phyloP scores from a whole-genome alignment of 2,113 vertebrate genomes.

The Machaerirhynchus nigripectus region DNA sequence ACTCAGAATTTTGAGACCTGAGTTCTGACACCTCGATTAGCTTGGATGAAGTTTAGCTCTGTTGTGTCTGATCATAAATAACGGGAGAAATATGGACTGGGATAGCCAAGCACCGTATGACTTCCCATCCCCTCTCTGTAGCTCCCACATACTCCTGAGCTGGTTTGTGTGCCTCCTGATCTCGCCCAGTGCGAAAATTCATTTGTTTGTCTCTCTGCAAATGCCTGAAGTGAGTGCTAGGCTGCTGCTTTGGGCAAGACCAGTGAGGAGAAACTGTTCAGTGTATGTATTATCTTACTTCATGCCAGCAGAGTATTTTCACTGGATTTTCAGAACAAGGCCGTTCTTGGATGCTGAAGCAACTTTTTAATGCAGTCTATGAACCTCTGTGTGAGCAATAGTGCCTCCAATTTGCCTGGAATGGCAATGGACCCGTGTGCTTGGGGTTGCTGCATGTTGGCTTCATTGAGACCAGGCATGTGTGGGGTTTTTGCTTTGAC shows the following conservation, averaged over 20 bases:
- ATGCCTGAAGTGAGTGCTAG: not conserved
- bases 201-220: accelerated
- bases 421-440: not conserved
- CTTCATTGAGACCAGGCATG: not conserved
- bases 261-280: not conserved
- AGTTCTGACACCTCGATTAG: not conserved
- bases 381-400: not conserved
- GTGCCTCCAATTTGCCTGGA: not conserved
- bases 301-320: not conserved
- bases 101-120: not conserved
- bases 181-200: not conserved
- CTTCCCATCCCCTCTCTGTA: not conserved
- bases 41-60: not conserved
- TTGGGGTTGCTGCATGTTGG: not conserved
- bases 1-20: not conserved
- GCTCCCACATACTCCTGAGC: not conserved
- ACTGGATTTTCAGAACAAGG: not conserved
- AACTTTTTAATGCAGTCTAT: not conserved
- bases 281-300: not conserved
- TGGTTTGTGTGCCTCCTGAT: not conserved
- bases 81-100: not conserved
- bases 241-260: not conserved
- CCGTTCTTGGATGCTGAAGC: not conserved
- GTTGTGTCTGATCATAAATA: not conserved
- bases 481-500: not conserved